Evolutionary conservation across 1,140 invertebrate species (phyloP).

Genomic region (Aphelenchoides besseyi): DNA sequence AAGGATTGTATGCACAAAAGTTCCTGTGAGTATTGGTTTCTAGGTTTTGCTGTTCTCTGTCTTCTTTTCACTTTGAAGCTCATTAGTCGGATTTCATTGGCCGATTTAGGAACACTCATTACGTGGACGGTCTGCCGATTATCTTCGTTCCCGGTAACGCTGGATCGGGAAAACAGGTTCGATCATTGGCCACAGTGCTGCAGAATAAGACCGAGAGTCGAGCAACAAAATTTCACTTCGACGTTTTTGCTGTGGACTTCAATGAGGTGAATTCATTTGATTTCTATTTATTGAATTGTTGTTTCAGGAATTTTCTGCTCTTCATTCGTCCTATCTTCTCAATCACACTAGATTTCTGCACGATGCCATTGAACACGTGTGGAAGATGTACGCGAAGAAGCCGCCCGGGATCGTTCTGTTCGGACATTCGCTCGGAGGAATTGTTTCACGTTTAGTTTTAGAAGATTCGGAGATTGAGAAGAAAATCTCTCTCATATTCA

Average conservation of each 20-base stretch:
- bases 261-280: constrained; percentile 42
- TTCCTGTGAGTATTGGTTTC: constrained; percentile 32
- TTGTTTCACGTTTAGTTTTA: constrained; percentile 36
- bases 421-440: constrained; percentile 52
- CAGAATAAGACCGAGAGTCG: constrained; percentile 48
- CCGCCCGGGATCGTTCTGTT: constrained; percentile 41
- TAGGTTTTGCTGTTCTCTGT: constrained; percentile 20
- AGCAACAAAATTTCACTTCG: constrained; percentile 44
- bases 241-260: constrained; percentile 49
- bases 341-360: constrained; percentile 37
- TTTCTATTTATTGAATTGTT: neutral
- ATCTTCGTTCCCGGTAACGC: constrained; percentile 53
- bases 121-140: constrained; percentile 42
- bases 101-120: constrained; percentile 27
- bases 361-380: constrained; percentile 31
- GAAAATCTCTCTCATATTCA: constrained; percentile 35
- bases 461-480: constrained; percentile 17
- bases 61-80: constrained; percentile 5
- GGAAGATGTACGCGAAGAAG: constrained; percentile 28
- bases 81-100: constrained; percentile 20
- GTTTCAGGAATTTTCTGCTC: constrained; percentile 45
- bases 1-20: constrained; percentile 36
- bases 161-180: constrained; percentile 50
- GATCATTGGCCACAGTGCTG: constrained; percentile 47
- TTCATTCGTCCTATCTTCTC: constrained; percentile 39